These are phyloP conservation scores for Nematostella vectensis DNA, from an alignment of 92 coral and sea anemone genomes.

Conservation along the genomic window DNA sequence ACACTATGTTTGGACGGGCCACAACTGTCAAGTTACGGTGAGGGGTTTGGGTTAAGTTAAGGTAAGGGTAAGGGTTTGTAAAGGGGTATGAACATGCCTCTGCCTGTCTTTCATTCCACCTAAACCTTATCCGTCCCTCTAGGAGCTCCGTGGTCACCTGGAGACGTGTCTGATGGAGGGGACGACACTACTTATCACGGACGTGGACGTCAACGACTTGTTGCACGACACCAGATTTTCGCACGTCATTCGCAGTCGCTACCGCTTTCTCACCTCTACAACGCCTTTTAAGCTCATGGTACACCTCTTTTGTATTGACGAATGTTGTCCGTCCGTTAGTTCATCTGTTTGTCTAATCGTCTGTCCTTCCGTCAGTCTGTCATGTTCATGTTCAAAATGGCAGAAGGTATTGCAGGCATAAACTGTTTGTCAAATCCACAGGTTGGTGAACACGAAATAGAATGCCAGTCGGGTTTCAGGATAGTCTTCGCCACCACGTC, in stretches of 20 bases:
- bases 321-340: background rate
- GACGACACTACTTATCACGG: conserved; percentile 74
- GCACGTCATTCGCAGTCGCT: conserved; percentile 62
- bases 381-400: background rate
- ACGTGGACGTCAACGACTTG: conserved; percentile 79
- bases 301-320: too few species aligned
- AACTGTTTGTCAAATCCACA: conserved; percentile 5
- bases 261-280: conserved; percentile 66
- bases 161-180: conserved; percentile 98
- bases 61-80: background rate
- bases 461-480: conserved; percentile 95
- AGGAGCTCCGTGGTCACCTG: conserved; percentile 98
- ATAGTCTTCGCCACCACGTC: conserved; percentile 85
- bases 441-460: conserved; percentile 97
- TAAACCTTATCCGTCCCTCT: too few species aligned
- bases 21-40: background rate
- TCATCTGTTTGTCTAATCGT: background rate
- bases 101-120: too few species aligned
- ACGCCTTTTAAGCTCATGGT: conserved; percentile 92
- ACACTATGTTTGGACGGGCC: background rate
- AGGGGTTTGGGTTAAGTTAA: background rate
- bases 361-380: background rate
- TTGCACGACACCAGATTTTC: conserved; percentile 70
- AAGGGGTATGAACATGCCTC: too few species aligned
- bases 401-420: background rate